Evolutionary conservation across 2,113 vertebrate species (phyloP).

Genomic region (Tympanuchus pallidicinctus): DNA sequence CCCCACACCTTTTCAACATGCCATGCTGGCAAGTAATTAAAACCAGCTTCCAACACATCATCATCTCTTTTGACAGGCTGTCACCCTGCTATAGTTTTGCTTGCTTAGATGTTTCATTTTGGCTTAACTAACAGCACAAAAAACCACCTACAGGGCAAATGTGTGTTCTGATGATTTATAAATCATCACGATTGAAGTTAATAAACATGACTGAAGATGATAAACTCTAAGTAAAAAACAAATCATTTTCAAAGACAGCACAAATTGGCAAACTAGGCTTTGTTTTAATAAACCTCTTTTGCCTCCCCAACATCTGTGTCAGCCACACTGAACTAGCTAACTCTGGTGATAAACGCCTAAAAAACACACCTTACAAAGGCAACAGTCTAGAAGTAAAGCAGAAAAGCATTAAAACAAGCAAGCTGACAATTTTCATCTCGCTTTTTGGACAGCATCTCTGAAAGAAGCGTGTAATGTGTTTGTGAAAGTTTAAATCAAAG

Average conservation of each 20-base stretch:
- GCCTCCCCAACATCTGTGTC: neutral
- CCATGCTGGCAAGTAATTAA: neutral
- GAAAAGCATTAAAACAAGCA: neutral
- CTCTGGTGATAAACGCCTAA: neutral
- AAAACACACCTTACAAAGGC: neutral
- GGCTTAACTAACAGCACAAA: neutral
- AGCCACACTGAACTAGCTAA: neutral
- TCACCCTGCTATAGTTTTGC: neutral
- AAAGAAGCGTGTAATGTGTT: neutral
- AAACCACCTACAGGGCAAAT: neutral
- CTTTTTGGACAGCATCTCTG: neutral
- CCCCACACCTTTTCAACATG: neutral
- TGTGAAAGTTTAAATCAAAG: neutral
- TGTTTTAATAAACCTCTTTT: neutral
- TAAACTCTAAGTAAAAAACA: neutral
- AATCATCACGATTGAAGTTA: neutral
- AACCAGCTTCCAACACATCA: rapidly evolving
- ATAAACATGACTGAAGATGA: neutral
- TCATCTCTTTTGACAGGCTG: neutral
- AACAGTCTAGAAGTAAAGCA: neutral
- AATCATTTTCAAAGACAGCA: neutral
- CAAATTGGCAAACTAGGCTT: neutral
- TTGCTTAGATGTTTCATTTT: neutral
- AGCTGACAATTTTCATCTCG: neutral
- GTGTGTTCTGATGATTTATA: neutral